Conservation (phyloP, 1,140 invertebrate genomes). For the Antheraea mylitta region DNA sequence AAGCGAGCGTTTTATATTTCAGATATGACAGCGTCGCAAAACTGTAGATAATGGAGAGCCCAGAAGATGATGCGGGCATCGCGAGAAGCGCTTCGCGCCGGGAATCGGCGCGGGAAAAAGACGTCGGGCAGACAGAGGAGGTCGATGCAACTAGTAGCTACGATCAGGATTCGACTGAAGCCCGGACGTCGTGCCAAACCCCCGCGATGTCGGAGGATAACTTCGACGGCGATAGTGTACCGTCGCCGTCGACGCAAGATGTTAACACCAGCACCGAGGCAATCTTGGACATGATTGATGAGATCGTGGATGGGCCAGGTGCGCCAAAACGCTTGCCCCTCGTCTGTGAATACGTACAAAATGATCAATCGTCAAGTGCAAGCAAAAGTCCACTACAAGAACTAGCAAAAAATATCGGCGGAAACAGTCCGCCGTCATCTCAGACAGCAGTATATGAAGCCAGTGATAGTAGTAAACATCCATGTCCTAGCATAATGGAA, state of each 20-base stretch:
- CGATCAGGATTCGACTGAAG: constrained; percentile 54
- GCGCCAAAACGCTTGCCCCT: constrained; percentile 58
- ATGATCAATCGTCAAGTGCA: constrained; percentile 14
- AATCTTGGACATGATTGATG: constrained; percentile 76
- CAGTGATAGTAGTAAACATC: constrained; percentile 48
- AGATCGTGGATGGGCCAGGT: constrained; percentile 69
- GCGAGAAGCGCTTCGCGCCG: constrained; percentile 74
- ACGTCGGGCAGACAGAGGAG: constrained; percentile 64
- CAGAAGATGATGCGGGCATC: constrained; percentile 77
- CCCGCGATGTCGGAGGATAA: constrained; percentile 69
- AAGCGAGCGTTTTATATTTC: constrained; percentile 74
- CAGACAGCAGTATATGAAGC: constrained; percentile 17
- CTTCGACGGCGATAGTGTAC: constrained; percentile 70
- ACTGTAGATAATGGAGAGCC: constrained; percentile 79
- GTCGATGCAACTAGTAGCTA: constrained; percentile 65
- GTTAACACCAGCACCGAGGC: constrained; percentile 76
- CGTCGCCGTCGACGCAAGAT: constrained; percentile 64
- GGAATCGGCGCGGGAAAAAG: constrained; percentile 77
- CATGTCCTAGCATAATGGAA: constrained; percentile 19
- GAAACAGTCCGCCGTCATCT: not conserved
- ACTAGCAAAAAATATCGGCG: not conserved
- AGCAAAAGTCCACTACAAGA: constrained; percentile 18
- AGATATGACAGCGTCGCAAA: constrained; percentile 76
- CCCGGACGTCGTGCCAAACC: constrained; percentile 53
- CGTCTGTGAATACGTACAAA: constrained; percentile 11